Evolutionary conservation across 1,140 invertebrate genomes (phyloP), one percentile per base, ranked within the genome.

Genomic region (Meteorus sp.): DNA sequence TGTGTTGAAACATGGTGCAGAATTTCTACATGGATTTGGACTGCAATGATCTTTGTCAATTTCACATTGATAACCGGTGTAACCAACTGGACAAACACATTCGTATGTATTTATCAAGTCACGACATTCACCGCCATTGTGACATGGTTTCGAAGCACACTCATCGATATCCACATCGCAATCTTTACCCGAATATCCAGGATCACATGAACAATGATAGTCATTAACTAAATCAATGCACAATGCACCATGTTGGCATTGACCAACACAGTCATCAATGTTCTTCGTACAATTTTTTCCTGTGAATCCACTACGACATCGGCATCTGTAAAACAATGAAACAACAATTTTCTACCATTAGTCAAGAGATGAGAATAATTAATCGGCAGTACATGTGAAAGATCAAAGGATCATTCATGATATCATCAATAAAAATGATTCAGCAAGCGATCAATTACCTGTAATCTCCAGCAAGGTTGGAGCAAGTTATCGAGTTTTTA

Each of bases 261-360:
- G 93, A 2, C 89, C 90, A 6, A 87, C 83, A 78, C 95, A 98
- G 73, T 91, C 91, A 75, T 94, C 87, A 71, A 95, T 93, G 76
- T 95, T 93, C 67, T 89, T 85, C 65, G 91, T 88, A 79, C 94
- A 97, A 64, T 91, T 88, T 73, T 90, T 88, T 15, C 86, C 93
- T 5, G 86, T 89, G 91, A 95, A 98, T 19, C 95, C 93, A 47
- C 88, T 85, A 33, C 87, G 81, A 76, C 91, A 89, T 63, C 87
- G 79, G 76, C 92, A 97, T 57, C 85, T 82, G 75, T 88, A 2
- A n/a, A 51, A 58, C 22, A 22, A 50, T 33, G 35, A 39, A n/a
- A 5, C 4, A 52, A 39, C 23, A 25, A 15, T 50, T 6, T 11
- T 6, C 3, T 6, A 2, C 2, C 15, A 33, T 31, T 17, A 50